Evolutionary conservation across 2,113 vertebrate genomes (phyloP), one percentile per base, ranked within the genome.

Genomic region (Puffinus mauretanicus): DNA sequence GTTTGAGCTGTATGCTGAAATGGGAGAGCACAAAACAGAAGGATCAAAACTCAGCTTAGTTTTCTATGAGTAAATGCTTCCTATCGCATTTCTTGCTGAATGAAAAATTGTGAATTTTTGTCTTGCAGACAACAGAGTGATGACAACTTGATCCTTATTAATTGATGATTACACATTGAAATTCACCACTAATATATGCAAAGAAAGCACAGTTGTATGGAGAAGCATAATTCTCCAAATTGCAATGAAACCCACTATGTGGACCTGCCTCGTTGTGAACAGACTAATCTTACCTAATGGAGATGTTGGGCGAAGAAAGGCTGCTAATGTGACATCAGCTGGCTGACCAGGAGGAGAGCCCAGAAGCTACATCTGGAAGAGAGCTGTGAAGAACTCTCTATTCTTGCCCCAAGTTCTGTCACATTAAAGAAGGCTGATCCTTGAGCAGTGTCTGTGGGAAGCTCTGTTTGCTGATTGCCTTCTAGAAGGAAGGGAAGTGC

Each of bases 91-190:
- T 93, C 46, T 91, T 72, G n/a, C 34, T 82, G 60, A 60, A 36
- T 18, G 46, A 62, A 87, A 42, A 92, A 73, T 30, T 52, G 17
- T 66, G 10, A 58, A 5, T 42, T 96, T 81, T 60, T n/a, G 65
- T 76, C 94, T 89, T 96, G 26, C 87, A 98, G 98, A 75, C 90
- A 38, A 88, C 72, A 79, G 77, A 98, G 96, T 44, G 97, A 98
- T 90, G 98, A 98, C 46, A 94, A 95, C 88, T 88, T 98, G 90
- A 94, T 98, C 81, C 97, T 98, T 89, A 94, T 97, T 92, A 97
- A 97, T 44, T 98, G 88, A 98, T 93, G 38, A 73, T 42, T 54
- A 82, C 49, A 65, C 18, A 38, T 17, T 79, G 71, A 65, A 73
- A 36, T 71, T 65, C 34, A 26, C 60, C 19, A 38, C 36, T 88